A percentile compares a stretch with the other conserved stretches of the same genome.
Evolutionary conservation across 2,888 invertebrate species (phyloP).

Genomic region (Athalia cordata): DNA sequence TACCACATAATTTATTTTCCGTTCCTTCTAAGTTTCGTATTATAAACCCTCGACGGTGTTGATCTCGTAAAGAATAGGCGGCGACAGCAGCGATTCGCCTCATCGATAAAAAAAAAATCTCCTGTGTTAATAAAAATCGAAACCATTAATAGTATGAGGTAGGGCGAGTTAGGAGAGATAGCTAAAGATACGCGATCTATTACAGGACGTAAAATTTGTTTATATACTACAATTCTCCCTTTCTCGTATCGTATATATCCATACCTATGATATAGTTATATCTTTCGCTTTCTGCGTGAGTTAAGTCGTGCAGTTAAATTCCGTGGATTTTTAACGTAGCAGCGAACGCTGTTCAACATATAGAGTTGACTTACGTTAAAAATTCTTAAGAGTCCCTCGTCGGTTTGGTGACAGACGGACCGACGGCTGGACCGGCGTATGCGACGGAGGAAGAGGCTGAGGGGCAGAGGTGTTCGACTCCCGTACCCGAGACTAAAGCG

Average conservation of each 20-base stretch:
- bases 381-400: constrained; percentile 39
- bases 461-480: constrained; percentile 37
- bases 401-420: constrained; percentile 38
- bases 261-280: neutral
- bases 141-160: too few relatives aligned
- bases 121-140: too few relatives aligned
- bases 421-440: constrained; percentile 33
- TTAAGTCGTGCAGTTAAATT: constrained; percentile 13
- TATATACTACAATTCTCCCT: neutral
- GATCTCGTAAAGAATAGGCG: too few relatives aligned
- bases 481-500: constrained; percentile 39
- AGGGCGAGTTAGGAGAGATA: too few relatives aligned
- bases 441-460: constrained; percentile 25
- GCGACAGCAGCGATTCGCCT: too few relatives aligned
- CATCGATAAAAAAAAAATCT: too few relatives aligned
- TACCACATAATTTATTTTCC: too few relatives aligned
- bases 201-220: too few relatives aligned
- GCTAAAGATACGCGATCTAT: too few relatives aligned
- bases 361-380: neutral
- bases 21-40: too few relatives aligned
- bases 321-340: constrained; percentile 3
- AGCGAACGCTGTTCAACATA: neutral
- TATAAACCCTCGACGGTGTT: too few relatives aligned
- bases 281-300: neutral
- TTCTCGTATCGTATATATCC: neutral